Percentiles rank a stretch among this genome's conserved stretches.
Conservation (phyloP, 1,140 invertebrate genomes). For the Drosophila jambulina region DNA sequence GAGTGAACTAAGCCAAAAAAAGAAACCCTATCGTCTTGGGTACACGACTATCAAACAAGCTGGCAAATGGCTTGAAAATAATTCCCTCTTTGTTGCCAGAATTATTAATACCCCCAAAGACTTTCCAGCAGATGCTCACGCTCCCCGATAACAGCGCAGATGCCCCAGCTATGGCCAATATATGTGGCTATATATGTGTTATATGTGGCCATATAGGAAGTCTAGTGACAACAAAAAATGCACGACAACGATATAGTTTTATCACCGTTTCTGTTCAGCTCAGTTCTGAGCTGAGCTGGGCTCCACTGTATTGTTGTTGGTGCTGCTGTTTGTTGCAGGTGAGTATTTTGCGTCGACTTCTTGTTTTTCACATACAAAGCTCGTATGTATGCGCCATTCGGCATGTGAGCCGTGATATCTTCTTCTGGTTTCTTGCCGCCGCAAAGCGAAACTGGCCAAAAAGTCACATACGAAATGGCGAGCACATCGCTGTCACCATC, state of each 20-base stretch:
- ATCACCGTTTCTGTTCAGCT: slow-evolving; percentile 51
- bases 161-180: slow-evolving; percentile 30
- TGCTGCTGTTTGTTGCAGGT: slow-evolving; percentile 73
- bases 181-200: background rate
- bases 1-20: slow-evolving; percentile 26
- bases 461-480: slow-evolving; percentile 70
- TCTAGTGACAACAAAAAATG: slow-evolving; percentile 48
- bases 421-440: slow-evolving; percentile 71
- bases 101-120: slow-evolving; percentile 14
- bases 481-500: slow-evolving; percentile 25
- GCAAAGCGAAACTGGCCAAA: slow-evolving; percentile 50
- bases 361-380: slow-evolving; percentile 57
- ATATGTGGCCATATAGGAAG: slow-evolving; percentile 43
- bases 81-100: slow-evolving; percentile 32
- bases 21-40: slow-evolving; percentile 15
- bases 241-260: slow-evolving; percentile 74
- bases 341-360: slow-evolving; percentile 72
- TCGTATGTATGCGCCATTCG: slow-evolving; percentile 33
- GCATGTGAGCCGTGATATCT: slow-evolving; percentile 77
- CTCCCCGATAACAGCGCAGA: slow-evolving; percentile 49
- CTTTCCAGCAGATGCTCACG: slow-evolving; percentile 45
- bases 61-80: slow-evolving; percentile 32
- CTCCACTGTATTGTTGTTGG: slow-evolving; percentile 10
- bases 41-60: slow-evolving; percentile 29
- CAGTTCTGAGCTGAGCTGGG: slow-evolving; percentile 1